These are phyloP conservation scores for Cepaea nemoralis DNA, from an alignment of 1,140 invertebrate species.

Conservation along the genomic window DNA sequence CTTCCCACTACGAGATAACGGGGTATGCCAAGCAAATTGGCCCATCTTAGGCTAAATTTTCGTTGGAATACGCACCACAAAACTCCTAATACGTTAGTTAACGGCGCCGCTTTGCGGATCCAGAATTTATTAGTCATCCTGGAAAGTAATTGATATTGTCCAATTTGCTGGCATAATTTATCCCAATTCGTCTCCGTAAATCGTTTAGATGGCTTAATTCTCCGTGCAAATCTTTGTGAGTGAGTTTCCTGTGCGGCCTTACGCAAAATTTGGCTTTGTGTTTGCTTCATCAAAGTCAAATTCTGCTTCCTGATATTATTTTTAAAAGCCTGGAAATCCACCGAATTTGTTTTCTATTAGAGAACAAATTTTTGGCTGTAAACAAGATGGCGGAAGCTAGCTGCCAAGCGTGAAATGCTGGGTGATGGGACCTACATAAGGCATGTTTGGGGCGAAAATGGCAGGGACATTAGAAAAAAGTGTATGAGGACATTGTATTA, in stretches of 20 bases:
- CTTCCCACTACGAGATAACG: not conserved
- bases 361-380: too few species aligned
- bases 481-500: too few species aligned
- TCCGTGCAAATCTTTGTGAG: not conserved
- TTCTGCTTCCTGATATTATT: not conserved
- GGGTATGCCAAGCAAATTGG: constrained; percentile 29
- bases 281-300: constrained; percentile 6
- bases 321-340: too few species aligned
- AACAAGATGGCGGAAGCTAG: too few species aligned
- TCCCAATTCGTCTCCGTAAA: not conserved
- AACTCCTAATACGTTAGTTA: constrained; percentile 39
- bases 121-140: constrained; percentile 30
- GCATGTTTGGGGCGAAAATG: too few species aligned
- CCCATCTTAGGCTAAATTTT: constrained; percentile 28
- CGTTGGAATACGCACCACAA: constrained; percentile 28
- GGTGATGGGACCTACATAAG: too few species aligned
- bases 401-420: too few species aligned
- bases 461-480: too few species aligned
- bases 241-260: not conserved
- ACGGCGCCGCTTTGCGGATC: constrained; percentile 15
- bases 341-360: too few species aligned
- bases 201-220: not conserved
- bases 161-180: constrained; percentile 35
- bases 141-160: constrained; percentile 37
- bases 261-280: not conserved